Base-by-base conservation (phyloP, 2,797 vertebrate genomes). In the Heteromormyrus szaboi region DNA sequence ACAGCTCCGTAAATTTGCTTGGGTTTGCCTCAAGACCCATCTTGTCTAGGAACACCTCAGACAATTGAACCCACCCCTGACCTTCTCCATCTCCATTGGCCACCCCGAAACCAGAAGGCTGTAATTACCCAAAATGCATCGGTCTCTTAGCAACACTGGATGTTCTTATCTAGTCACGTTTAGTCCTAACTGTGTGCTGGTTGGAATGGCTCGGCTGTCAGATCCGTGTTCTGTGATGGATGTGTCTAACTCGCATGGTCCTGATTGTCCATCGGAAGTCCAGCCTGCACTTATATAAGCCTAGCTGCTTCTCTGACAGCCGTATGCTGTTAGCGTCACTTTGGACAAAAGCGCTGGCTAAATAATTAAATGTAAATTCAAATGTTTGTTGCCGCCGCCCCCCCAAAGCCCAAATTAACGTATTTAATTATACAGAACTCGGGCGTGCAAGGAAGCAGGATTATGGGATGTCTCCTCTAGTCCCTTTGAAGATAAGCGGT, bases 381-480 rank as follows among this genome's bases (percentile, higher is more conserved):
- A 79, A 83, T 84, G 46, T 29, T 22, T 84, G 81, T 46, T 84
- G 41, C n/a, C 41, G 2, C 22, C 53, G 0, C 51, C 48, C 11
- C 29, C 51, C 53, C 14, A 56, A 86, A 86, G 50, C 44, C 51
- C 29, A 86, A 33, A 86, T 86, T 54, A 56, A 86, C 4, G 4
- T 56, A 9, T 86, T 86, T 86, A 86, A 86, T 86, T 86, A 56
- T 86, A 41, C 84, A 86, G 51, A 56, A 86, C 84, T 86, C 3
- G 19, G 51, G 48, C 25, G 29, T 33, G 50, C 22, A 54, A 48
- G 51, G 22, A 17, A 37, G 48, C 14, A 4, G 3, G 50, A 25
- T 86, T 54, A 86, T 51, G 12, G 29, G 25, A 50, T 86, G 12
- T 2, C 48, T 56, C 14, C 50, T 53, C 48, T 33, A 54, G 48